Percentiles rank a stretch among this genome's conserved stretches.
These are phyloP conservation scores for Cisticola juncidis DNA, from an alignment of 2,113 vertebrate species.

Conservation along the genomic window DNA sequence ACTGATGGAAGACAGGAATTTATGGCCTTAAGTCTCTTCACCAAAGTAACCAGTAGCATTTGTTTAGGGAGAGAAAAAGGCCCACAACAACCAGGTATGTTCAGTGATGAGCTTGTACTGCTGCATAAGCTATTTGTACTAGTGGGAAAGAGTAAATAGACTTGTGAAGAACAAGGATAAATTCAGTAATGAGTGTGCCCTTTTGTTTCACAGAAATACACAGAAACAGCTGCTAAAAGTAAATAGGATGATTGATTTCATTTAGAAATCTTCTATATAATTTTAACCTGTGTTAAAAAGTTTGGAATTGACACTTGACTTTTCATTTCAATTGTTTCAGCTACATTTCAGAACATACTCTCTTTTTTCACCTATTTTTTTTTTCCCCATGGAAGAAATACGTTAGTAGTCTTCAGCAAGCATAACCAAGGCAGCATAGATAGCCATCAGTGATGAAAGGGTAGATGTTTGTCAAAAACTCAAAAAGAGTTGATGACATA, in stretches of 20 bases:
- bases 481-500: neutral
- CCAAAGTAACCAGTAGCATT: slow-evolving; percentile 36
- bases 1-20: slow-evolving; percentile 79
- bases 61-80: neutral
- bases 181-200: neutral
- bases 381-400: neutral
- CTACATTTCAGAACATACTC: neutral
- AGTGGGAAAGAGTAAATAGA: neutral
- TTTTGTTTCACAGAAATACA: neutral
- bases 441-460: neutral
- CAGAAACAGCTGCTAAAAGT: neutral
- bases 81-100: neutral
- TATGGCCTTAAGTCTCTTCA: slow-evolving; percentile 66
- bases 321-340: neutral
- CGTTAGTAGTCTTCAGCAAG: neutral
- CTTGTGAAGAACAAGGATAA: neutral
- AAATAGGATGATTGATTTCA: neutral
- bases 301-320: neutral
- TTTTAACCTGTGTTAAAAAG: neutral
- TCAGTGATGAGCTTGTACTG: neutral
- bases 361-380: neutral
- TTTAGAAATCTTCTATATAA: neutral
- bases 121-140: neutral
- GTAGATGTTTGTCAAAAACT: neutral
- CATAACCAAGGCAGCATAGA: neutral